These are phyloP conservation scores for Pycnonotus jocosus DNA, from an alignment of 2,113 vertebrate genomes.

Conservation along the genomic window DNA sequence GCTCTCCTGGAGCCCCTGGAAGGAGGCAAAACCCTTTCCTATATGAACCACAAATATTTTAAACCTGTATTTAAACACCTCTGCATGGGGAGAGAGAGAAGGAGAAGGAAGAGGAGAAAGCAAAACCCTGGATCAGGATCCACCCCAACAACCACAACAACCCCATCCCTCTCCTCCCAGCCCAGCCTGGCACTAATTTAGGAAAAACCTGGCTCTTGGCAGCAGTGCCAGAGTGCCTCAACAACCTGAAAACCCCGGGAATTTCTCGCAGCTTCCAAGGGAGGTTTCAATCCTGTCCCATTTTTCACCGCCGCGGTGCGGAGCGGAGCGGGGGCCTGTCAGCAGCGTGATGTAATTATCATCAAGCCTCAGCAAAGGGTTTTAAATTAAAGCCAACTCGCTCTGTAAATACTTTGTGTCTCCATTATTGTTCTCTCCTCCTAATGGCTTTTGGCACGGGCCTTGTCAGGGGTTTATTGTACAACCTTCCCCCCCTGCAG, in stretches of 20 bases:
- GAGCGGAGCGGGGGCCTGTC: not conserved
- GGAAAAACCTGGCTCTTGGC: not conserved
- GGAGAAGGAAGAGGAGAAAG: not conserved
- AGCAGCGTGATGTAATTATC: slow-evolving; percentile 10
- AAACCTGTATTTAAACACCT: fast-evolving
- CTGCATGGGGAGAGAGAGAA: not conserved
- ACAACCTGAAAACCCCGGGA: not conserved
- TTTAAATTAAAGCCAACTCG: slow-evolving; percentile 44
- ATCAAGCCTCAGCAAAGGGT: not conserved
- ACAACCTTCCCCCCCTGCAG: not conserved
- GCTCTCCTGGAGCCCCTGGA: not conserved
- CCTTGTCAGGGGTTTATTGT: slow-evolving; percentile 42
- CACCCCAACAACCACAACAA: not conserved
- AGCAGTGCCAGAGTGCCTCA: not conserved
- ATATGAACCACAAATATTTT: fast-evolving
- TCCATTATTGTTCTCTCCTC: slow-evolving; percentile 19
- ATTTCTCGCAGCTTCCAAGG: not conserved
- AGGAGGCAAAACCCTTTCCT: fast-evolving
- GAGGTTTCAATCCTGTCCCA: not conserved
- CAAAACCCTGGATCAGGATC: not conserved
- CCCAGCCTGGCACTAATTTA: not conserved
- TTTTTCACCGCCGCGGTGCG: not conserved
- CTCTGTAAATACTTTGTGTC: slow-evolving; percentile 42
- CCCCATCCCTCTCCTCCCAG: not conserved
- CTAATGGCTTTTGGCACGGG: slow-evolving; percentile 59